These are phyloP conservation scores for Eledona agricola DNA, from an alignment of 2,888 invertebrate species.

Conservation along the genomic window DNA sequence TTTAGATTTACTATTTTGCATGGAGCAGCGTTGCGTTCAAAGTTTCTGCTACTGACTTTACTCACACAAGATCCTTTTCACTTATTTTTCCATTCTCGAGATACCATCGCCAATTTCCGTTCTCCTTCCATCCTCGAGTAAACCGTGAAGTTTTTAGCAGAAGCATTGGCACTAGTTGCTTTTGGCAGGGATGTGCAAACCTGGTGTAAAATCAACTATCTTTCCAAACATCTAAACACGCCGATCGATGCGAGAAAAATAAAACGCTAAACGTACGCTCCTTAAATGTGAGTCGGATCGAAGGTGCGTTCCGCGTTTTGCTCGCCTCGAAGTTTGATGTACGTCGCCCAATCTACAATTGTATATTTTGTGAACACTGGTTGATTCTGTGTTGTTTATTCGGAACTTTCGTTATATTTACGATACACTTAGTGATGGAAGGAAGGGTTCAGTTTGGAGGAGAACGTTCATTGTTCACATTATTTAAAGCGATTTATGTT, in stretches of 20 bases:
- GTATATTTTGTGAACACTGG: slow-evolving; percentile 24
- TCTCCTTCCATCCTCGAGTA: slow-evolving; percentile 23
- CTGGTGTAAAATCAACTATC: slow-evolving; percentile 31
- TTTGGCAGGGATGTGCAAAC: slow-evolving; percentile 59
- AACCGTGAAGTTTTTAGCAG: slow-evolving; percentile 56
- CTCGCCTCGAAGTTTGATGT: slow-evolving; percentile 1
- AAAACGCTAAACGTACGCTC: slow-evolving; percentile 8
- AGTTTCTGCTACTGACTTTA: slow-evolving; percentile 66
- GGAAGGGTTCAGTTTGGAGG: slow-evolving; percentile 23
- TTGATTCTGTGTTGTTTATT: slow-evolving; percentile 25
- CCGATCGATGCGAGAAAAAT: slow-evolving; percentile 5
- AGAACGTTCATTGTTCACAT: slow-evolving; percentile 29
- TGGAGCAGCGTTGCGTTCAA: slow-evolving; percentile 70
- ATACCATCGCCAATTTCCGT: too few species aligned
- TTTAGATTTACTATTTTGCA: slow-evolving; percentile 82
- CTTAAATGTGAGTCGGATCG: too few species aligned
- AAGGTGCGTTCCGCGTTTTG: slow-evolving; percentile 4
- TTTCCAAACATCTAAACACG: too few species aligned
- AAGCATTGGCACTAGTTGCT: slow-evolving; percentile 53
- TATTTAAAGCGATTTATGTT: slow-evolving; percentile 37
- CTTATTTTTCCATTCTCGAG: too few species aligned
- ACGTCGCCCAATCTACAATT: too few species aligned
- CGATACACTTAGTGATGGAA: slow-evolving; percentile 24
- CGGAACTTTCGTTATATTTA: slow-evolving; percentile 9
- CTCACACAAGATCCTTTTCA: too few species aligned